Evolutionary conservation across 2,797 vertebrate species (phyloP).

Genomic region (Vultur gryphus): DNA sequence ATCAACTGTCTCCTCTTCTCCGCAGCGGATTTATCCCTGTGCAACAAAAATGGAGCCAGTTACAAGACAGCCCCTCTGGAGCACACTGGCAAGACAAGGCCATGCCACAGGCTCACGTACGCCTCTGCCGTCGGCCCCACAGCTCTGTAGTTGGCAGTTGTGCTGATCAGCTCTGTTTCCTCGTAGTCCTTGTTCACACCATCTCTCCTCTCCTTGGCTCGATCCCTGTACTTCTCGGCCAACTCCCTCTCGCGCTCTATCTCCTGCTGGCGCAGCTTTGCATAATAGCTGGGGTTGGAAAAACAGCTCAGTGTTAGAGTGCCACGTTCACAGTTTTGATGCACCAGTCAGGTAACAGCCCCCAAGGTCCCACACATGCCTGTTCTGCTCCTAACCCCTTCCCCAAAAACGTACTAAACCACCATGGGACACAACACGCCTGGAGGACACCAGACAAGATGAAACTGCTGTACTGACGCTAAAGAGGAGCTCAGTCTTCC

Average conservation of each 20-base stretch:
- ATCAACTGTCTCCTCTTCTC: constrained; percentile 96
- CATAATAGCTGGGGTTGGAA: constrained; percentile 84
- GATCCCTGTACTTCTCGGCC: constrained; percentile 93
- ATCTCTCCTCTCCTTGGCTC: constrained; percentile 91
- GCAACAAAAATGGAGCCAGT: background rate
- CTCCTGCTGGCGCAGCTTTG: constrained; percentile 95
- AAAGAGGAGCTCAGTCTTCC: background rate
- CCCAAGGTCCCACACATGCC: rapidly evolving
- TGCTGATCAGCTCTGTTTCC: constrained; percentile 95
- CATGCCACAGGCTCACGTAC: constrained; percentile 71
- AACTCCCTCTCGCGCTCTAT: constrained; percentile 92
- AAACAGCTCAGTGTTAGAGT: background rate
- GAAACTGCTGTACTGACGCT: background rate
- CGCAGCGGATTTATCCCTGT: constrained; percentile 94
- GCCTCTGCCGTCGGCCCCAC: constrained; percentile 96
- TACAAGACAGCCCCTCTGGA: background rate
- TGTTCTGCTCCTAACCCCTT: background rate
- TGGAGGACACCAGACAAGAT: background rate
- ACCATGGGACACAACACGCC: background rate
- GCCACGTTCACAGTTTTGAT: rapidly evolving
- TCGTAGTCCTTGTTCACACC: constrained; percentile 98
- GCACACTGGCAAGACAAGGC: background rate
- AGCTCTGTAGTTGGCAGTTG: constrained; percentile 94
- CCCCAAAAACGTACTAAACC: background rate
- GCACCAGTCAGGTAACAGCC: background rate